Evolutionary conservation across 2,113 vertebrate genomes (phyloP).

Genomic region (Pseudopipra pipra): DNA sequence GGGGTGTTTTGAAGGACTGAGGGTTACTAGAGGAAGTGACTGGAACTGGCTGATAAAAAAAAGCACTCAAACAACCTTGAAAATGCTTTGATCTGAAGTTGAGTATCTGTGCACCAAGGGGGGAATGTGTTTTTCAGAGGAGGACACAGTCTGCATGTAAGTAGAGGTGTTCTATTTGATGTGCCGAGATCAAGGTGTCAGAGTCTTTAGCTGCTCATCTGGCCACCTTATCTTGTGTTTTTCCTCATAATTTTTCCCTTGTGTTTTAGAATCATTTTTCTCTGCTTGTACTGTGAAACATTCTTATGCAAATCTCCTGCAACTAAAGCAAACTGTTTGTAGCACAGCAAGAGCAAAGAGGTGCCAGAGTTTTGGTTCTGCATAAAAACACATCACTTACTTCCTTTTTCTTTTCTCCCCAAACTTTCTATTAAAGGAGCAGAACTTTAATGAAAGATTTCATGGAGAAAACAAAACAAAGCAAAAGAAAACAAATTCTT

Average conservation of each 20-base stretch:
- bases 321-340: neutral
- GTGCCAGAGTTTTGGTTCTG: neutral
- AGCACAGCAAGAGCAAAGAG: neutral
- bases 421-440: neutral
- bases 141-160: neutral
- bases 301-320: constrained; percentile 9
- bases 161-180: constrained; percentile 41
- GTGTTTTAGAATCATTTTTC: neutral
- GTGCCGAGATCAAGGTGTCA: neutral
- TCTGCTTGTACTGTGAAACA: neutral
- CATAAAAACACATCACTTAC: neutral
- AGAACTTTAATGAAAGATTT: neutral
- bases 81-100: constrained; percentile 24
- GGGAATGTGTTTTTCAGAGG: neutral
- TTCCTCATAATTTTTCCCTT: neutral
- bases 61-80: neutral
- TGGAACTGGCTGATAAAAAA: neutral
- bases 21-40: neutral
- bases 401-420: too few species aligned
- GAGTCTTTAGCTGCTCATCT: constrained; percentile 22
- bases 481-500: neutral
- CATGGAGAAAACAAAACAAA: neutral
- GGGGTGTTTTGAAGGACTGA: neutral
- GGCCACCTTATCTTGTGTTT: neutral
- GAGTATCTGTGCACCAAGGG: neutral